Evolutionary conservation across 2,888 invertebrate species (phyloP).

Genomic region (Idaea aversata): DNA sequence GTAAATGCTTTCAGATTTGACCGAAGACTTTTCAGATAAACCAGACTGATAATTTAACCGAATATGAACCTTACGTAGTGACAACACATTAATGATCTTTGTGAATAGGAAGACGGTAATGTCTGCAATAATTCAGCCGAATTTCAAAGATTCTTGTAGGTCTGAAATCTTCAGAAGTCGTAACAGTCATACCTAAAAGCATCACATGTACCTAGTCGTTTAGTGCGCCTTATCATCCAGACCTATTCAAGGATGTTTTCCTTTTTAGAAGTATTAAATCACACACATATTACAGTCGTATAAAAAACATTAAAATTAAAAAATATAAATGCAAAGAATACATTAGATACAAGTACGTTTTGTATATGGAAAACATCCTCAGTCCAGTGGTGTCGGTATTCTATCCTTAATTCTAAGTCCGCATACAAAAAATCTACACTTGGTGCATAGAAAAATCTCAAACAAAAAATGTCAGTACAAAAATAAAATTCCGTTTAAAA

Average conservation of each 20-base stretch:
- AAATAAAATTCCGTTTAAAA: constrained; percentile 62
- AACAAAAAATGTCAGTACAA: constrained; percentile 59
- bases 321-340: constrained; percentile 26
- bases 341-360: constrained; percentile 6
- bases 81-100: background rate
- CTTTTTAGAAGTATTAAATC: constrained; percentile 30
- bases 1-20: constrained; percentile 48
- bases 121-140: background rate
- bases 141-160: background rate
- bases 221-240: constrained; percentile 35
- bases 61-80: no score
- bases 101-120: background rate
- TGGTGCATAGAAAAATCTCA: constrained; percentile 49
- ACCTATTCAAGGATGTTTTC: constrained; percentile 46
- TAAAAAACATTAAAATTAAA: constrained; percentile 12
- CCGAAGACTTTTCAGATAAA: constrained; percentile 27
- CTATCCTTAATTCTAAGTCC: constrained; percentile 49
- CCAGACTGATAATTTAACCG: background rate
- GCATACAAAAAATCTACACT: constrained; percentile 59
- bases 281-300: constrained; percentile 15
- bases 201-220: constrained; percentile 52
- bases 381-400: constrained; percentile 31
- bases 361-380: constrained; percentile 46
- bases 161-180: constrained; percentile 20
- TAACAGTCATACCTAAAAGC: constrained; percentile 53